Conservation (phyloP, 1,140 invertebrate genomes). For the Hirudo medicinalis region DNA sequence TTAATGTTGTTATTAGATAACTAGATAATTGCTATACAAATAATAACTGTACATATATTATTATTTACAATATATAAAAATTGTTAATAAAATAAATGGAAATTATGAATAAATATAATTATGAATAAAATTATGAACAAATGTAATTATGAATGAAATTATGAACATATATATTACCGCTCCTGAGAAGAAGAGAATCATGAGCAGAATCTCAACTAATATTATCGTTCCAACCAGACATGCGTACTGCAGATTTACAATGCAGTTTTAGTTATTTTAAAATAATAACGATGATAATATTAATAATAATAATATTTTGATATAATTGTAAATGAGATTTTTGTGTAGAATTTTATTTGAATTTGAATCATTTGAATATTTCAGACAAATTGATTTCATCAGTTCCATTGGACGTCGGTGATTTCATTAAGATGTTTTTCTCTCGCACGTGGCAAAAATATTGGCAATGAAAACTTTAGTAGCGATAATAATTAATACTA, state of each 20-base stretch:
- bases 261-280: too few relatives aligned
- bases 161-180: not conserved
- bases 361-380: not conserved
- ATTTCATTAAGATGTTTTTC: too few relatives aligned
- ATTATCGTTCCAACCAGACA: not conserved
- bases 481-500: not conserved
- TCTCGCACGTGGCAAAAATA: not conserved
- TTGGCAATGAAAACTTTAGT: not conserved
- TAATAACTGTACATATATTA: too few relatives aligned
- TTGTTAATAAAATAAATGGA: too few relatives aligned
- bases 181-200: not conserved
- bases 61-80: too few relatives aligned
- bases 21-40: too few relatives aligned
- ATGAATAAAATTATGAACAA: too few relatives aligned
- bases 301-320: not conserved
- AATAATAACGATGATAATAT: not conserved
- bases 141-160: not conserved
- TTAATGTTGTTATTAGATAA: too few relatives aligned
- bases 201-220: not conserved
- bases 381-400: too few relatives aligned
- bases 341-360: not conserved
- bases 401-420: too few relatives aligned
- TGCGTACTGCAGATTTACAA: not conserved
- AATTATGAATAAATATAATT: too few relatives aligned
- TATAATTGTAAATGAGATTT: not conserved